Percentiles rank a stretch among this genome's conserved stretches.
Evolutionary conservation across 2,113 vertebrate genomes (phyloP).

Genomic region (Isurus oxyrinchus): DNA sequence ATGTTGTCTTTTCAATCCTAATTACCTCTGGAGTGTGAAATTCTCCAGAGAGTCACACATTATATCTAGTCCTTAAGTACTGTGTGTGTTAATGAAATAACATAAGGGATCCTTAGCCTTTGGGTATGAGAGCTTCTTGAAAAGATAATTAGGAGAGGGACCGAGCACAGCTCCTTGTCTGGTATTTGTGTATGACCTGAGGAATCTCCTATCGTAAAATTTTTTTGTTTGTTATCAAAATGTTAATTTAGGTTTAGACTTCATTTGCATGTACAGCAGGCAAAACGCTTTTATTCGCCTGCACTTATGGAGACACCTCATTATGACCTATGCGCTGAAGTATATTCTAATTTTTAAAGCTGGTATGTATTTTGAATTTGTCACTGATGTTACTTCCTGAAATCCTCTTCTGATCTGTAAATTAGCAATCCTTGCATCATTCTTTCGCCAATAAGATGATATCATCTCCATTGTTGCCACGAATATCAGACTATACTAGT

Average conservation of each 20-base stretch:
- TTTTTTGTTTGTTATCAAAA: background rate
- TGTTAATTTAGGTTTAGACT: background rate
- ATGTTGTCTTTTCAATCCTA: slow-evolving; percentile 14
- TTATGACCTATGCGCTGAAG: background rate
- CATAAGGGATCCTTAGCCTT: background rate
- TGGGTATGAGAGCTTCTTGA: slow-evolving; percentile 1
- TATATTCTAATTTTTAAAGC: background rate
- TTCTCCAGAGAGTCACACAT: background rate
- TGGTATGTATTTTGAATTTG: background rate
- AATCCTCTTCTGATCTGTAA: background rate
- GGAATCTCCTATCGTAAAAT: background rate
- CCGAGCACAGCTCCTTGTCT: background rate
- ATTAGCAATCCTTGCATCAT: background rate
- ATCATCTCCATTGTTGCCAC: too few species aligned
- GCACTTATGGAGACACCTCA: background rate
- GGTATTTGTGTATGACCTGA: background rate
- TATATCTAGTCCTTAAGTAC: slow-evolving; percentile 3
- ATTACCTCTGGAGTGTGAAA: slow-evolving; percentile 22
- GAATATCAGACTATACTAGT: background rate
- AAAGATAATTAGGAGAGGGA: slow-evolving; percentile 5
- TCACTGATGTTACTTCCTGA: background rate
- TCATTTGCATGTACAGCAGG: background rate
- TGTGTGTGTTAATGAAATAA: slow-evolving; percentile 16
- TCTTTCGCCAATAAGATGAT: background rate
- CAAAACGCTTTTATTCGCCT: background rate